Evolutionary conservation across 2,888 invertebrate genomes (phyloP).

Genomic region (Nomada ruficornis): DNA sequence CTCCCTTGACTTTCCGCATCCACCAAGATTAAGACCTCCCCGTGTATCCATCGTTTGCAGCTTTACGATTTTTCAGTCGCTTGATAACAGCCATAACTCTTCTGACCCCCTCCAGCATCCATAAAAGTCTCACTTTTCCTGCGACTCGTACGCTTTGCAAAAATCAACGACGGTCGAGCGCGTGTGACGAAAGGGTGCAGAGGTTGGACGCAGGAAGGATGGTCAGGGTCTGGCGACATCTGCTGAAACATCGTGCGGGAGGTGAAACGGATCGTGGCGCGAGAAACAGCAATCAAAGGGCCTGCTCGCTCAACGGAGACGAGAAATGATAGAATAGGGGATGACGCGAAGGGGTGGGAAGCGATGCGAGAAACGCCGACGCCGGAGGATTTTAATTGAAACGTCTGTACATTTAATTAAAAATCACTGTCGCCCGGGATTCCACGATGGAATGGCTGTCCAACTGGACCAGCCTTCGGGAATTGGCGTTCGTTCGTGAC

Average conservation of each 20-base stretch:
- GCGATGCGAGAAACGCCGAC: constrained; percentile 48
- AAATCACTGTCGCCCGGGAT: constrained; percentile 65
- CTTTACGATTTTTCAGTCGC: neutral
- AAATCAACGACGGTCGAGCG: constrained; percentile 6
- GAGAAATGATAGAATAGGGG: constrained; percentile 30
- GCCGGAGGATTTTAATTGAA: constrained; percentile 68
- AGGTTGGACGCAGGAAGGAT: neutral
- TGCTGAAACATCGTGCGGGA: constrained; percentile 59
- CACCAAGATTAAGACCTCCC: neutral
- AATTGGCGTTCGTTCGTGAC: neutral
- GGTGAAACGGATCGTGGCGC: constrained; percentile 24
- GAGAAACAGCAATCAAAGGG: constrained; percentile 39
- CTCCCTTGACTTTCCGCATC: too few relatives aligned
- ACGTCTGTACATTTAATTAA: constrained; percentile 71
- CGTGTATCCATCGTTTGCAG: neutral
- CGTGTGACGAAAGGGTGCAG: neutral
- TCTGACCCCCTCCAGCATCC: neutral
- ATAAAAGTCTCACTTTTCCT: constrained; percentile 49
- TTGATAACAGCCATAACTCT: neutral
- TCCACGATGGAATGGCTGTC: constrained; percentile 39
- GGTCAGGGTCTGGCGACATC: constrained; percentile 56
- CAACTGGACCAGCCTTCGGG: constrained; percentile 20
- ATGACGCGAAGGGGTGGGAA: constrained; percentile 3
- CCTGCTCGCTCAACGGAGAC: constrained; percentile 37
- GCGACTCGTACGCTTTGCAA: constrained; percentile 4